These are phyloP conservation scores for Rhombomys opimus DNA, from an alignment of 2,113 vertebrate genomes.

Conservation along the genomic window DNA sequence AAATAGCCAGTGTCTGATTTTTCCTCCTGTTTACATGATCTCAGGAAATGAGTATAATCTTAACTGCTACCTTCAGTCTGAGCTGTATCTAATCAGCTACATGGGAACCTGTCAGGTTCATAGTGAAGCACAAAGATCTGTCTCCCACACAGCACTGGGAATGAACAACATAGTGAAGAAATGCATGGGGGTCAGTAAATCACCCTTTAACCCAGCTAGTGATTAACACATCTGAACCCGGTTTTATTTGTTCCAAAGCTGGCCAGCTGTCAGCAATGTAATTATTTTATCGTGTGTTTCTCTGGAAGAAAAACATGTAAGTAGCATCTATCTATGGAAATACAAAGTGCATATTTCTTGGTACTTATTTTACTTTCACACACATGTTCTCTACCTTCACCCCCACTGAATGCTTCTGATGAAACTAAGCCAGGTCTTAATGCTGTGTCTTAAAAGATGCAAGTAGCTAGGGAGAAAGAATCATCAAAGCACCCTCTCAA, in stretches of 20 bases:
- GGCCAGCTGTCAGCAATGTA: background rate
- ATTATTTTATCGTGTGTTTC: constrained; percentile 57
- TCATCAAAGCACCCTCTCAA: background rate
- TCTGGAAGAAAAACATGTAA: background rate
- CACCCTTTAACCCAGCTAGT: background rate
- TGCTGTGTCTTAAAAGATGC: background rate
- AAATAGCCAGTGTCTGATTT: background rate
- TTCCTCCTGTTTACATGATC: background rate
- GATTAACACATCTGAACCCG: background rate
- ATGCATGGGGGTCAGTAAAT: background rate
- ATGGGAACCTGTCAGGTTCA: background rate
- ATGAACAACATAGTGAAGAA: background rate
- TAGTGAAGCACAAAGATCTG: background rate
- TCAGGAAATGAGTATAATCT: background rate
- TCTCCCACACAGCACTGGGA: background rate
- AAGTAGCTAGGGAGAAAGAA: background rate
- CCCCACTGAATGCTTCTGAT: background rate
- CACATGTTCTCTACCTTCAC: background rate
- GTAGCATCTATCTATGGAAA: background rate
- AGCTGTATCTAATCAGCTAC: background rate
- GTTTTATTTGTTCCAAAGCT: background rate
- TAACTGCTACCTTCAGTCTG: background rate
- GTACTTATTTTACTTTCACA: background rate
- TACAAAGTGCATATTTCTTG: background rate
- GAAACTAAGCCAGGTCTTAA: background rate